Conservation (phyloP, 2,888 invertebrate species). For the Linnaemya vulpina region DNA sequence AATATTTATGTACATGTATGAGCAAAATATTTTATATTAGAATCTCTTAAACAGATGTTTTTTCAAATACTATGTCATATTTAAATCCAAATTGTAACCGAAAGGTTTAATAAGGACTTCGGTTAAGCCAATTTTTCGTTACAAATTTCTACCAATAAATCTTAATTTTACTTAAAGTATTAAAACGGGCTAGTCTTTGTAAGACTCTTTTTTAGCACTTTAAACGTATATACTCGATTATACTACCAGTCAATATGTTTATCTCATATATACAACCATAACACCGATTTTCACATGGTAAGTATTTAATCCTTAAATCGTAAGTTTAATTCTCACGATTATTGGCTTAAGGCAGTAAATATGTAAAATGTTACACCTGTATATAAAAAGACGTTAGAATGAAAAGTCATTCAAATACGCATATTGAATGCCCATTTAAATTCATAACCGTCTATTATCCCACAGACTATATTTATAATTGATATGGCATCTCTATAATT, state of each 20-base stretch:
- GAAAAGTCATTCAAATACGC: too few relatives aligned
- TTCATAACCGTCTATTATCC: not conserved
- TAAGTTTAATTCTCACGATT: too few relatives aligned
- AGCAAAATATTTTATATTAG: slow-evolving; percentile 1
- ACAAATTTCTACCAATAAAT: slow-evolving; percentile 44
- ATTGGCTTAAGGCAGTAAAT: slow-evolving; percentile 74
- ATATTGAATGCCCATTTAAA: not conserved
- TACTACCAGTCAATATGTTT: too few relatives aligned
- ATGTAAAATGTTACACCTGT: slow-evolving; percentile 79
- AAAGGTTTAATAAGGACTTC: not conserved
- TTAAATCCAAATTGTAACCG: not conserved
- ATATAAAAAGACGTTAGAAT: slow-evolving; percentile 48
- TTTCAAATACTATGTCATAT: not conserved
- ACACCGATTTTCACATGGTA: too few relatives aligned
- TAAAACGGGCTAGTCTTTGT: not conserved
- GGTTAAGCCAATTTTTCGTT: slow-evolving; percentile 9
- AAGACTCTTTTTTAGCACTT: too few relatives aligned
- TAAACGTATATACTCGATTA: too few relatives aligned
- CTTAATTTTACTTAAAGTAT: slow-evolving; percentile 30
- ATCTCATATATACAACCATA: too few relatives aligned
- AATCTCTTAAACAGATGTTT: not conserved
- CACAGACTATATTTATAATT: not conserved
- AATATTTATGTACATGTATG: slow-evolving; percentile 15
- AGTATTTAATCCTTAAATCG: too few relatives aligned
- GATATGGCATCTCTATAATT: not conserved